Percentiles rank a stretch among this genome's conserved stretches.
phyloP scores from a whole-genome alignment of 2,797 vertebrate genomes.

The Periophthalmus magnuspinnatus region DNA sequence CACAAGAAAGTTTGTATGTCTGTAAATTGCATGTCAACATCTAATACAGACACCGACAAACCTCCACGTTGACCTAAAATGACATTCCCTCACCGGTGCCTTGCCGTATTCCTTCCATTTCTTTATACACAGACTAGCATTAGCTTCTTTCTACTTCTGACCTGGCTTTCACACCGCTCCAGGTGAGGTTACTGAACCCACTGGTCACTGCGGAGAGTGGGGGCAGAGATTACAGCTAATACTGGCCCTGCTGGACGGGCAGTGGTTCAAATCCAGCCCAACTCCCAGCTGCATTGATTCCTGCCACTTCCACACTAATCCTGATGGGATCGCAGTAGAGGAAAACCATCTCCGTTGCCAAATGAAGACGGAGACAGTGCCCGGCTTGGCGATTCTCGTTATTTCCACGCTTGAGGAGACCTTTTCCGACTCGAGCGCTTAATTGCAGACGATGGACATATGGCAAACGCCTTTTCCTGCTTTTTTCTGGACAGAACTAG shows the following conservation, averaged over 20 bases:
- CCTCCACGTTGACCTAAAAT: background rate
- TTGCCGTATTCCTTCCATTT: background rate
- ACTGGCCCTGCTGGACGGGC: slow-evolving; percentile 37
- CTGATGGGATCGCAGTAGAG: slow-evolving; percentile 47
- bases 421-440: slow-evolving; percentile 28
- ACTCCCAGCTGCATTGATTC: slow-evolving; percentile 57
- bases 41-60: too few relatives aligned
- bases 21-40: background rate
- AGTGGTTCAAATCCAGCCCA: slow-evolving; percentile 36
- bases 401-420: slow-evolving; percentile 38
- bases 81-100: background rate
- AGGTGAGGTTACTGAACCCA: background rate
- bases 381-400: slow-evolving; percentile 17
- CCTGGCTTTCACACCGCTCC: background rate
- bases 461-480: slow-evolving; percentile 22
- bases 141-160: background rate
- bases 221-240: slow-evolving; percentile 53
- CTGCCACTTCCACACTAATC: slow-evolving; percentile 56
- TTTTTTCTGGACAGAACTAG: slow-evolving; percentile 31
- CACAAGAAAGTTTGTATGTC: too few relatives aligned
- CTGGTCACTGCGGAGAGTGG: slow-evolving; percentile 4
- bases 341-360: slow-evolving; percentile 29
- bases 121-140: background rate
- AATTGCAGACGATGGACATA: slow-evolving; percentile 47
- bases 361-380: slow-evolving; percentile 29